Base-by-base conservation (phyloP, 2,797 vertebrate genomes). In the Amblyopsis hoosieri region DNA sequence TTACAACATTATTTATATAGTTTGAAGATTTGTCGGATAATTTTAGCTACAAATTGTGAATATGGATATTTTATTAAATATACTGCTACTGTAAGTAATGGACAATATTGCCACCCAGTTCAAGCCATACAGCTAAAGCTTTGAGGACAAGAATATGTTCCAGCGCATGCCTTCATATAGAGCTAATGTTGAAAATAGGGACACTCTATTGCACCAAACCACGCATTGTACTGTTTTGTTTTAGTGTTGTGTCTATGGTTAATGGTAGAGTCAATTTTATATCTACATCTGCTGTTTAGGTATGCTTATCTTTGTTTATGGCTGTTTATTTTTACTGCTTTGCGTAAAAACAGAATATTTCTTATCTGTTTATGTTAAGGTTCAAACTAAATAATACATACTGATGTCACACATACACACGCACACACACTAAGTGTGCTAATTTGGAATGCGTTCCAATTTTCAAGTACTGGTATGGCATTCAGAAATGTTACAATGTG, bases 381-480 rank as follows among this genome's bases (percentile, higher is more conserved):
- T 3, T 51, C 50, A 51, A 17, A 51, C 17, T 8, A 37, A 37
- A 37, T 37, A 37, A 37, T 37, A 37, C 8, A 37, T 37, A 7
- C 37, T 23, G 23, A 37, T 37, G 37, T 37, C 37, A 37, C 37
- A 37, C 37, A 37, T 37, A 37, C 37, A 37, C 37, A 37, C 37
- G 37, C 37, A 37, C 37, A 37, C 37, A 37, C 6, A 60, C 23
- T 62, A 31, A 67, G 14, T 37, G 5, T 52, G 48, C 23, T 60
- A 45, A n/a, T 42, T 37, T 54, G 17, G 7, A 62, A 71, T 72
- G 48, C 14, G 55, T 7, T 13, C 45, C 47, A 15, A 17, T 10
- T 61, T 37, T 45, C 23, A 69, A 64, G 29, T 53, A 56, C 56
- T 60, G 57, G 62, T 50, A 14, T 33, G 31, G 50, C 59, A 70